Percentiles rank a stretch among this genome's conserved stretches.
Conservation (phyloP, 2,797 vertebrate genomes). For the Sardinella longiceps region DNA sequence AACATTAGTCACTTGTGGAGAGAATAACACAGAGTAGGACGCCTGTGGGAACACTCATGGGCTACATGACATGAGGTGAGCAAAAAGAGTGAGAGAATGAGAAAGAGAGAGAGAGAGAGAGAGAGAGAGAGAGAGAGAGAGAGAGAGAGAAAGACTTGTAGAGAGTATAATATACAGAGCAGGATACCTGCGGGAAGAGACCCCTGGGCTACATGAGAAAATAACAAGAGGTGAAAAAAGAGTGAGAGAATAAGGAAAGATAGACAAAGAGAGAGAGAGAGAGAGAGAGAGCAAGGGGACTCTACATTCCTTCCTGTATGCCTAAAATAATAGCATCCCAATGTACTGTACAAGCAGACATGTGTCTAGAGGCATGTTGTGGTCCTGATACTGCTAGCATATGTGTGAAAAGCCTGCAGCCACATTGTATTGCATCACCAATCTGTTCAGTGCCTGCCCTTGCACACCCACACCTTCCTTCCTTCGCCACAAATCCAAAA, state of each 20-base stretch:
- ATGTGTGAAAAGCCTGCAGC: not conserved
- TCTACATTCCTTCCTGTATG: not conserved
- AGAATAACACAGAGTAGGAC: no score
- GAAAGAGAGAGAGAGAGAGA: no score
- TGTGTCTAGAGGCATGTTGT: not conserved
- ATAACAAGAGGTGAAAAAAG: conserved; percentile 8
- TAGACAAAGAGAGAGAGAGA: not conserved
- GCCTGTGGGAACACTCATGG: no score
- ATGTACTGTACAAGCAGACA: not conserved
- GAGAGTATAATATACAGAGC: no score
- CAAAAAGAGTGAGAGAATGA: no score
- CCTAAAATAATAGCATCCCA: not conserved
- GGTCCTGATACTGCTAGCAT: no score
- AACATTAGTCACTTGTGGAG: no score
- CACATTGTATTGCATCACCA: not conserved
- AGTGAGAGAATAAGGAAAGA: conserved; percentile 16
- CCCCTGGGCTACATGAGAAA: conserved; percentile 10
- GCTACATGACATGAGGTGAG: no score
- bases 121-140: no score
- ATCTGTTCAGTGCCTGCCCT: not conserved
- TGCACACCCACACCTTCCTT: not conserved
- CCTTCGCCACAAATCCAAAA: not conserved
- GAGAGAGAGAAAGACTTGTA: no score
- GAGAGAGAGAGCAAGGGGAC: not conserved
- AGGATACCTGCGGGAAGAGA: no score